phyloP scores from a whole-genome alignment of 2,113 vertebrate genomes.

The Panurus biarmicus region DNA sequence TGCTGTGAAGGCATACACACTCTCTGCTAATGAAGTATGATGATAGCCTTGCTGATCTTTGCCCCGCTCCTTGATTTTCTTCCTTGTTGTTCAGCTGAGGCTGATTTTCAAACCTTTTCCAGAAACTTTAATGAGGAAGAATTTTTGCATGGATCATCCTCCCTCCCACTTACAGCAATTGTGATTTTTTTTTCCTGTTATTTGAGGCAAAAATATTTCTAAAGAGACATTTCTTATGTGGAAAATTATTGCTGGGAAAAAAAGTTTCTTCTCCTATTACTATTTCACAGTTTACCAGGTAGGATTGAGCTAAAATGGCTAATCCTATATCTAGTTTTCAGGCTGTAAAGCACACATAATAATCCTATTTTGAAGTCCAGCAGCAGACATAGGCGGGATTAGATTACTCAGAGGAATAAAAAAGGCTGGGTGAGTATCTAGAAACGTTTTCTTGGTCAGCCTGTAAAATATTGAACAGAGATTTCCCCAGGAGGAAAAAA shows the following conservation, averaged over 20 bases:
- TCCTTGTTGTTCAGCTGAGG: background rate
- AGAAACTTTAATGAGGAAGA: background rate
- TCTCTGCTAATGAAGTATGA: background rate
- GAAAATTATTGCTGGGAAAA: background rate
- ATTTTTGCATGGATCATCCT: background rate
- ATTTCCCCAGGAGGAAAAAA: background rate
- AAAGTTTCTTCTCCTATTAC: background rate
- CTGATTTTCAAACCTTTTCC: background rate
- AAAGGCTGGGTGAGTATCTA: background rate
- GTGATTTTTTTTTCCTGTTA: conserved; percentile 12
- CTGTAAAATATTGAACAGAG: background rate
- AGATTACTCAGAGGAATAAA: background rate
- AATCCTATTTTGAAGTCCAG: conserved; percentile 17
- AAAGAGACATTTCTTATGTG: background rate
- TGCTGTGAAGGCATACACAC: rapidly evolving
- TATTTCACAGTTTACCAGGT: conserved; percentile 3
- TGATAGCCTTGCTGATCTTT: background rate
- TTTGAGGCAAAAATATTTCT: background rate
- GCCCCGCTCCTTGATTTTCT: background rate
- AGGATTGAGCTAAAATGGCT: background rate
- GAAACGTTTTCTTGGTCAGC: background rate
- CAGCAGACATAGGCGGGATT: background rate
- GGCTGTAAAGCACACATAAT: background rate
- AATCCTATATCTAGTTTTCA: background rate
- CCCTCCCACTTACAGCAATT: background rate